Evolutionary conservation across 2,797 vertebrate species (phyloP), one percentile per base, ranked within the genome.

Genomic region (Botia kubotai): DNA sequence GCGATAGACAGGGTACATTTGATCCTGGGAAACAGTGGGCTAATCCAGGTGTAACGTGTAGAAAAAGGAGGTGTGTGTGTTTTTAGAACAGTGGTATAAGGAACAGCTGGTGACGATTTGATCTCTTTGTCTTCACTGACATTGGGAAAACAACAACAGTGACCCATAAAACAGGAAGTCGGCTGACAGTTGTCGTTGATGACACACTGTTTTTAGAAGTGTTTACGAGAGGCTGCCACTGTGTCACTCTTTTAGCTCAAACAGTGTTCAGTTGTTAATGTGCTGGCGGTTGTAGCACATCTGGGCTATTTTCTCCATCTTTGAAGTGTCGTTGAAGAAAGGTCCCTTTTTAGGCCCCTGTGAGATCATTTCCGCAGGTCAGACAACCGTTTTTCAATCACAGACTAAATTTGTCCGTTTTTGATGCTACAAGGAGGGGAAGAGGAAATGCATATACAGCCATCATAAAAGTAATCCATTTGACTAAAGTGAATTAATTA

Each of bases 41-140:
- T 93, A 91, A 92, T 93, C 90, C 87, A 93, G 90, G 91, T 92
- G 88, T 87, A 90, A 90, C 88, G 84, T 79, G 50, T 48, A 68
- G 75, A 75, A 72, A 69, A 81, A 29, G 29, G 29, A 29, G 29
- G 29, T 29, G 29, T 29, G 29, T 29, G 70, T 52, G 48, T 2
- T 52, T 11, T n/a, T n/a, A 36, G 46, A 50, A 36, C 58, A 57
- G 75, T 70, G 14, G 48, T 55, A 66, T 57, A 68, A 77, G 65
- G 50, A 74, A 80, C 85, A 86, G 77, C 77, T 86, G 82, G 50
- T 21, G 53, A 53, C 6, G 72, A 46, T 76, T 79, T 62, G 71
- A 74, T 63, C 72, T 81, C 62, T 83, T 83, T 73, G 79, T 74
- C 69, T 79, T 72, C 66, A n/a, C 60, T 80, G 83, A 82, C 76